These are phyloP conservation scores for Agrilus planipennis DNA, from an alignment of 1,140 invertebrate species.

Conservation along the genomic window DNA sequence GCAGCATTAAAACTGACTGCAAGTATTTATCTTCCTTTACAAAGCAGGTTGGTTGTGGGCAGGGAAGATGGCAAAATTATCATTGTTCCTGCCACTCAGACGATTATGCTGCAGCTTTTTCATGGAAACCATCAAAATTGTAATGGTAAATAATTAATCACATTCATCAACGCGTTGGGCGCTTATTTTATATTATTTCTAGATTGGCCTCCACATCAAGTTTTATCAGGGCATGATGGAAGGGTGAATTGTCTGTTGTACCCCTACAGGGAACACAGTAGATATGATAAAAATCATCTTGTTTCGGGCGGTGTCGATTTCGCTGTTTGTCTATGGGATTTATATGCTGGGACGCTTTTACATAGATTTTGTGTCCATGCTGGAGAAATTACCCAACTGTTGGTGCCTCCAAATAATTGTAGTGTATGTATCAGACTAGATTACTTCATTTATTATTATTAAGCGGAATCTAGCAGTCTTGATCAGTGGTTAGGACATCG, in stretches of 20 bases:
- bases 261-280: conserved; percentile 81
- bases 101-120: conserved; percentile 85
- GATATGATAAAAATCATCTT: conserved; percentile 85
- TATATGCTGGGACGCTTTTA: conserved; percentile 77
- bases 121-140: conserved; percentile 82
- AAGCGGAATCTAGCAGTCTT: too few species aligned
- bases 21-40: conserved; percentile 84
- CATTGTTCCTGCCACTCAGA: conserved; percentile 93
- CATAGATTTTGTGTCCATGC: conserved; percentile 97
- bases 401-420: conserved; percentile 86
- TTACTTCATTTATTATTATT: too few species aligned
- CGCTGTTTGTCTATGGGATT: conserved; percentile 94
- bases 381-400: conserved; percentile 78
- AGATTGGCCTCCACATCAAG: conserved; percentile 86
- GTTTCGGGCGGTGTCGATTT: conserved; percentile 96
- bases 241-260: conserved; percentile 92
- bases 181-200: background rate
- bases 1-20: conserved; percentile 65
- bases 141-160: conserved; percentile 47
- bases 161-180: background rate
- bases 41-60: conserved; percentile 88
- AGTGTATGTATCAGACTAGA: conserved; percentile 65
- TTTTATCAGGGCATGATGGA: conserved; percentile 82
- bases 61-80: conserved; percentile 93
- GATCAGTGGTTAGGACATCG: too few species aligned